Conservation (phyloP, 2,113 vertebrate species). For the Neolamprologus ventralis region DNA sequence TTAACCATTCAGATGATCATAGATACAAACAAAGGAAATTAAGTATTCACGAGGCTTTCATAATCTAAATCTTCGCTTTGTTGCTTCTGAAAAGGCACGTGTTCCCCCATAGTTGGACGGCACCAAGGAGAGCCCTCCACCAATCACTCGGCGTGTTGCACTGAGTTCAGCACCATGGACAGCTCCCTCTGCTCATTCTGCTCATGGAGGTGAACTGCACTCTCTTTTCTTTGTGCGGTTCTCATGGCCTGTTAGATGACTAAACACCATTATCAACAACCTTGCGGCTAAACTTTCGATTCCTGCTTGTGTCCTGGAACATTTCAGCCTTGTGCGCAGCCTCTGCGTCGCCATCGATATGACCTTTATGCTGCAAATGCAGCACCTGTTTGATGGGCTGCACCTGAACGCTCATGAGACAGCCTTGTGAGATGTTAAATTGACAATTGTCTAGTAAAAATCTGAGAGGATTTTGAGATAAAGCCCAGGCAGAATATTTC, state of each 20-base stretch:
- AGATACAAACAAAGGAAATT: not conserved
- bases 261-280: not conserved
- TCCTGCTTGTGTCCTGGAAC: not conserved
- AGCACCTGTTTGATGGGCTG: not conserved
- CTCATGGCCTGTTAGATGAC: not conserved
- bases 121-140: not conserved
- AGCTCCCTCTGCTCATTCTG: not conserved
- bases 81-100: not conserved
- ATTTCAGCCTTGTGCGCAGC: not conserved
- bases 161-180: slow-evolving; percentile 22
- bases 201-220: not conserved
- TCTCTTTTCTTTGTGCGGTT: not conserved
- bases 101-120: not conserved
- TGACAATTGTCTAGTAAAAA: not conserved
- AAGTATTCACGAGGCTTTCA: not conserved
- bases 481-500: not conserved
- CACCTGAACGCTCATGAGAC: not conserved
- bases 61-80: not conserved
- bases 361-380: not conserved
- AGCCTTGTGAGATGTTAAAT: not conserved
- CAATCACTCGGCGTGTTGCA: not conserved
- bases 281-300: not conserved
- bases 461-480: not conserved
- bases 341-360: not conserved
- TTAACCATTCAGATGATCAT: not conserved